These are phyloP conservation scores for Microcebus lehilahytsara DNA, from an alignment of 2,113 vertebrate species.

Conservation along the genomic window DNA sequence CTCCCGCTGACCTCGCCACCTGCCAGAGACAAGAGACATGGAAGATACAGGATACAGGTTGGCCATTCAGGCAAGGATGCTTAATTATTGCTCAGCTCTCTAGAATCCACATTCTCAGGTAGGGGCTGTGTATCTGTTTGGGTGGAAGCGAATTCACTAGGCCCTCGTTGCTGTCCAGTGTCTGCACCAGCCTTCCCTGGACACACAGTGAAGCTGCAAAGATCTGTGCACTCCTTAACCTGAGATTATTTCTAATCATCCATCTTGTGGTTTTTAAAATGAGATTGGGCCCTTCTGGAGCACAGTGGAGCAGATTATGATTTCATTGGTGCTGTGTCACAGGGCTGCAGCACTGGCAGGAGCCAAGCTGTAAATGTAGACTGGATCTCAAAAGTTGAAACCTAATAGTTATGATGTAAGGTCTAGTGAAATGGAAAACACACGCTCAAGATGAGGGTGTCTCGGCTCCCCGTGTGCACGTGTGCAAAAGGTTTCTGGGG, in stretches of 20 bases:
- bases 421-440: not conserved
- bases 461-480: not conserved
- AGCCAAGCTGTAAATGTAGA: not conserved
- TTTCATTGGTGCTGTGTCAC: not conserved
- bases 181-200: not conserved
- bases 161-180: not conserved
- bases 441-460: not conserved
- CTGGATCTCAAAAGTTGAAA: not conserved
- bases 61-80: too few species aligned
- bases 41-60: rapidly evolving
- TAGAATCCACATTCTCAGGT: not conserved
- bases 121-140: rapidly evolving
- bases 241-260: not conserved
- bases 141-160: not conserved
- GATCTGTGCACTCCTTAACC: not conserved
- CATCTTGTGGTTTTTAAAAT: not conserved
- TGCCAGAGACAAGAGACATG: not conserved
- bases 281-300: not conserved
- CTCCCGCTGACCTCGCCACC: too few species aligned
- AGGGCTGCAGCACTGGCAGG: rapidly evolving
- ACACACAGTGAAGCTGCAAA: not conserved
- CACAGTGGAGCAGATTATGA: not conserved
- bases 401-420: not conserved
- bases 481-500: not conserved
- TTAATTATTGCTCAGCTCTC: too few species aligned